Conservation (phyloP, 2,797 vertebrate genomes). For the Furcifer pardalis region DNA sequence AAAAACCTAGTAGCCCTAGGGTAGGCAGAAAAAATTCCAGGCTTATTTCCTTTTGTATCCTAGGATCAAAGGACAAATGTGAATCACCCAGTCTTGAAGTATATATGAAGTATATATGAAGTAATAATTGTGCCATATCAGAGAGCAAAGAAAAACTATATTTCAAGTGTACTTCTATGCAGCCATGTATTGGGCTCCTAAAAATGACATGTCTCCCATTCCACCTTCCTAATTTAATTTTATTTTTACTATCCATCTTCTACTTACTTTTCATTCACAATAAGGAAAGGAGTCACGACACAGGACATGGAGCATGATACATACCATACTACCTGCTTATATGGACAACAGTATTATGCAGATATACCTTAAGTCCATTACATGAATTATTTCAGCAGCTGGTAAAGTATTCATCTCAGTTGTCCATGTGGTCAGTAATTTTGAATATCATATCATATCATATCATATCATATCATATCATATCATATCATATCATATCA, state of each 20-base stretch:
- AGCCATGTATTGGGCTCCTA: not conserved
- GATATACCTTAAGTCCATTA: not conserved
- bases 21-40: too few relatives aligned
- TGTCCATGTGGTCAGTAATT: not conserved
- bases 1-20: too few relatives aligned
- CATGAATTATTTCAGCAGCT: slow-evolving; percentile 16
- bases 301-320: slow-evolving; percentile 24
- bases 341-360: not conserved
- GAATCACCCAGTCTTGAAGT: too few relatives aligned
- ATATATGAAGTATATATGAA: too few relatives aligned
- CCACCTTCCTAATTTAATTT: not conserved
- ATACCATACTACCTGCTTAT: slow-evolving; percentile 4
- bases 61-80: too few relatives aligned
- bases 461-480: not conserved
- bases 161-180: not conserved
- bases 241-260: not conserved
- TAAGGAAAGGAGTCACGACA: not conserved
- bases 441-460: not conserved
- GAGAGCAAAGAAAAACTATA: not conserved
- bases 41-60: too few relatives aligned
- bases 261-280: not conserved
- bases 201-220: not conserved
- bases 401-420: slow-evolving; percentile 11
- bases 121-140: not conserved
- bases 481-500: not conserved